Percentiles rank a stretch among this genome's conserved stretches.
Evolutionary conservation across 2,113 vertebrate genomes (phyloP).

Genomic region (Cnemophilus loriae): DNA sequence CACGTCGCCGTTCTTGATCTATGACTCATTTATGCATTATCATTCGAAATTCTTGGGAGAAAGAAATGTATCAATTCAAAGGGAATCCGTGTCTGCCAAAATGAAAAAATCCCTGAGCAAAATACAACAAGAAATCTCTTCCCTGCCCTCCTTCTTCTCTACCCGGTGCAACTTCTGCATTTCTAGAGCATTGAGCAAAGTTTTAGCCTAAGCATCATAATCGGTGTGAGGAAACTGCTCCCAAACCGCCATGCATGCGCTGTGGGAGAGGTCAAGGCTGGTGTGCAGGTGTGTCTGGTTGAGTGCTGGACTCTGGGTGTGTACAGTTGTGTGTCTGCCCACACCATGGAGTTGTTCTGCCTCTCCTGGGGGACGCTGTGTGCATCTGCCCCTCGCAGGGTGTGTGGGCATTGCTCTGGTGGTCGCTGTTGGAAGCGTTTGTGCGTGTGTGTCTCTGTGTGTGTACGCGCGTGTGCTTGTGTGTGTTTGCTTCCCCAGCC

Average conservation of each 20-base stretch:
- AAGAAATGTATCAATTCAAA: constrained; percentile 70
- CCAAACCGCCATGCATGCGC: background rate
- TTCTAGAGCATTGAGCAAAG: background rate
- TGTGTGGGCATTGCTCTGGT: background rate
- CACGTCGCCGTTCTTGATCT: constrained; percentile 65
- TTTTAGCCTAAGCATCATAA: background rate
- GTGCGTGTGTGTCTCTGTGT: background rate
- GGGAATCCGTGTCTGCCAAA: constrained; percentile 59
- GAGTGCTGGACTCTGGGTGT: background rate
- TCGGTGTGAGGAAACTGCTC: background rate
- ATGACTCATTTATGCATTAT: constrained; percentile 72
- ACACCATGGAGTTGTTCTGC: background rate
- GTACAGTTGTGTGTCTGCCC: background rate
- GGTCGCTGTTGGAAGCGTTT: background rate
- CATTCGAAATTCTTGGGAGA: constrained; percentile 67
- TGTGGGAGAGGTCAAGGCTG: background rate
- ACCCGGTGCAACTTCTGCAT: background rate
- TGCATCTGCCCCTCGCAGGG: background rate
- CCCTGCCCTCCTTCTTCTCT: background rate
- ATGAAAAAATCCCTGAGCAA: background rate
- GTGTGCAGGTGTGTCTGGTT: background rate
- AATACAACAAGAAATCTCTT: background rate
- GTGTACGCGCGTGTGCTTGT: background rate
- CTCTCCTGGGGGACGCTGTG: background rate
- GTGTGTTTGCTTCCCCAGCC: background rate